Evolutionary conservation across 2,113 vertebrate genomes (phyloP).

Genomic region (Pollimyrus isidori): DNA sequence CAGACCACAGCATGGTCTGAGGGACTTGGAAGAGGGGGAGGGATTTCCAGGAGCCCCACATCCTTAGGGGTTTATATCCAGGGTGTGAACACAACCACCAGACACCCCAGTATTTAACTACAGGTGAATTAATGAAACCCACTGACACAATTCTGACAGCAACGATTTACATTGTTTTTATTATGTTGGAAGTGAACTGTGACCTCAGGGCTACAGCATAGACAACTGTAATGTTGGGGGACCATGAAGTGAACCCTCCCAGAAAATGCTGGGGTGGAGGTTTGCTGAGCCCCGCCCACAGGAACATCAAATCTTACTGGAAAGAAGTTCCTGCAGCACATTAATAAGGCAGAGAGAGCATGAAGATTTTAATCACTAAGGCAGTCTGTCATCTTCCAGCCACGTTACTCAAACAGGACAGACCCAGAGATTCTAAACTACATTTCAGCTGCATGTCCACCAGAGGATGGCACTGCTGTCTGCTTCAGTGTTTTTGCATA

Average conservation of each 20-base stretch:
- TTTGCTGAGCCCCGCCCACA: background rate
- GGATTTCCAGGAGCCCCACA: background rate
- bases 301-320: background rate
- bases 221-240: background rate
- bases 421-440: background rate
- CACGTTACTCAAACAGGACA: background rate
- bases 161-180: background rate
- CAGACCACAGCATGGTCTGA: background rate
- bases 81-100: background rate
- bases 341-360: background rate
- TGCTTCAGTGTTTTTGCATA: background rate
- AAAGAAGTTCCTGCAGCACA: background rate
- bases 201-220: background rate
- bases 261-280: background rate
- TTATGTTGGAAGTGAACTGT: background rate
- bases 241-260: background rate
- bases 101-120: background rate
- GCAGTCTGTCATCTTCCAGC: background rate
- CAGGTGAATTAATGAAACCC: background rate
- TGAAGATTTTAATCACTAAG: background rate
- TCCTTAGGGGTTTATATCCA: background rate
- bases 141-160: slow-evolving; percentile 1
- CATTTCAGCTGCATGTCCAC: background rate
- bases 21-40: background rate
- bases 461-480: background rate